phyloP scores from a whole-genome alignment of 2,113 vertebrate species.

The Miniopterus natalensis region DNA sequence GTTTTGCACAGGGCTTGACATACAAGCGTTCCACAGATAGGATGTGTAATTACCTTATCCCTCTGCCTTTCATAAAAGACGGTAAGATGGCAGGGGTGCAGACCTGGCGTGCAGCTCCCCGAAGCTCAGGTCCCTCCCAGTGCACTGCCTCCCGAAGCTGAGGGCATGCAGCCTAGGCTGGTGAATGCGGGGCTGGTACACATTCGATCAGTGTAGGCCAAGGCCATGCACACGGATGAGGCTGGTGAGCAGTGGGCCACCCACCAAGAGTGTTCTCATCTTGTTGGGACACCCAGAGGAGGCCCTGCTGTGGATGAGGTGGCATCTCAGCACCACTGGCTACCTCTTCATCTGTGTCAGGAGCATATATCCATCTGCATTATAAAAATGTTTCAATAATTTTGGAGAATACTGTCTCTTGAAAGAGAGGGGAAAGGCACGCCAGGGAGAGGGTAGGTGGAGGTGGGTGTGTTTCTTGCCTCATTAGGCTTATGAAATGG shows the following conservation, averaged over 20 bases:
- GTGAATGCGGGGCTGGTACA: neutral
- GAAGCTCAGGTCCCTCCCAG: neutral
- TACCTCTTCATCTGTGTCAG: neutral
- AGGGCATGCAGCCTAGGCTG: neutral
- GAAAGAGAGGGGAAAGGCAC: neutral
- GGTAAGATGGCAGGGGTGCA: neutral
- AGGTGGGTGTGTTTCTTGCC: neutral
- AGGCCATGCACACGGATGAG: neutral
- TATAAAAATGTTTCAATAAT: neutral
- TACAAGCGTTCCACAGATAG: neutral
- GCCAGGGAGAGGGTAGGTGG: neutral
- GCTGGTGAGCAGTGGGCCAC: rapidly evolving
- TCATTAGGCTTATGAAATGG: constrained; percentile 61
- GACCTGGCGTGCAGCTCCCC: neutral
- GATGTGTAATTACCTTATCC: neutral
- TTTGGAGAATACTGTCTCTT: neutral
- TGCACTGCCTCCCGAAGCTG: neutral
- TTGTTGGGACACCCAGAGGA: neutral
- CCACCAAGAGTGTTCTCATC: neutral
- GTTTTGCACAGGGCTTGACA: neutral
- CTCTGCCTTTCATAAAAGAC: neutral
- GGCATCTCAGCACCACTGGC: neutral
- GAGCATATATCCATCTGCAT: neutral
- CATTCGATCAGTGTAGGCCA: neutral
- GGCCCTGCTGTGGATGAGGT: neutral